A percentile compares a stretch with the other conserved stretches of the same genome.
Evolutionary conservation across 2,888 invertebrate species (phyloP).

Genomic region (Pristionchus mayeri): DNA sequence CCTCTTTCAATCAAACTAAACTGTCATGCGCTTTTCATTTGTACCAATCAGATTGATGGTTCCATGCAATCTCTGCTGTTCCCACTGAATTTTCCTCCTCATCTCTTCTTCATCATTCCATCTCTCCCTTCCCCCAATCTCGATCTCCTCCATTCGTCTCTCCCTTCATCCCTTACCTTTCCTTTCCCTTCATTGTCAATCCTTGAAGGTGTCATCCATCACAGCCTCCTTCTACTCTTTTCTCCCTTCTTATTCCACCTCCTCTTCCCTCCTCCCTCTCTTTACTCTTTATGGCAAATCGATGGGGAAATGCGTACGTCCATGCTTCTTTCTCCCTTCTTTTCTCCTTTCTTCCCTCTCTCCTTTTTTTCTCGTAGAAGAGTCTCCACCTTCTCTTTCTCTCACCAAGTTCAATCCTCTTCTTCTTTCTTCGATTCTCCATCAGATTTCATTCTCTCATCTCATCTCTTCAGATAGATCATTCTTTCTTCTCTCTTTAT

Average conservation of each 20-base stretch:
- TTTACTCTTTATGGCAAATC: slow-evolving; percentile 48
- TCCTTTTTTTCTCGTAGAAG: slow-evolving; percentile 32
- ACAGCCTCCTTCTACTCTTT: slow-evolving; percentile 8
- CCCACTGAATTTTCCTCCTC: not conserved
- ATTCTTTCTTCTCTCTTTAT: slow-evolving; percentile 17
- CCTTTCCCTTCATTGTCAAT: not conserved
- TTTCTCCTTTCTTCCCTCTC: not conserved
- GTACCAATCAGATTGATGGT: too few species aligned
- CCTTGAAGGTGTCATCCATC: slow-evolving; percentile 27
- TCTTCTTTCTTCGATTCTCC: not conserved
- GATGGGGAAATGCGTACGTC: slow-evolving; percentile 49
- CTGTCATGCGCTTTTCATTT: too few species aligned
- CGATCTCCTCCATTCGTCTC: not conserved
- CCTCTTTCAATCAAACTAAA: not conserved
- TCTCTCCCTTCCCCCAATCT: not conserved
- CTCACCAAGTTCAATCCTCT: not conserved
- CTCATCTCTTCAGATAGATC: not conserved
- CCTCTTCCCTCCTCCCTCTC: slow-evolving; percentile 45
- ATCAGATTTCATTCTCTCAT: not conserved
- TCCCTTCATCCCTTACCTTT: too few species aligned
- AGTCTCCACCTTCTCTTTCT: slow-evolving; percentile 43
- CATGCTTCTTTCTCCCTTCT: not conserved
- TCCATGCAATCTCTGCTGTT: too few species aligned
- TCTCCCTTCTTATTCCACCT: slow-evolving; percentile 33
- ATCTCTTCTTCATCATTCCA: not conserved